Percentiles rank a stretch among this genome's conserved stretches.
phyloP scores from a whole-genome alignment of 1,140 invertebrate genomes.

The Drosophila albomicans region DNA sequence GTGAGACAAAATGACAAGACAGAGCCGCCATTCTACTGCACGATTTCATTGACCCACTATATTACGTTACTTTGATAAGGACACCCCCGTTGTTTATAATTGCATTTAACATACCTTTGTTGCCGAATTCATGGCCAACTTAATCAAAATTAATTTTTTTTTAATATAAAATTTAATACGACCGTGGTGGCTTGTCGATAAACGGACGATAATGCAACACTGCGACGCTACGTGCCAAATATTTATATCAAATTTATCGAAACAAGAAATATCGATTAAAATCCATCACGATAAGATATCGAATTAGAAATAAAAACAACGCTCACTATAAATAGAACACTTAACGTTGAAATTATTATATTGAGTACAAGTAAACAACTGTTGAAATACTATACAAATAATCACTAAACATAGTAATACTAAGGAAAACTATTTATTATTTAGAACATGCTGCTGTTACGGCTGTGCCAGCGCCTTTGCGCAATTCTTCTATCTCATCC shows the following conservation, averaged over 20 bases:
- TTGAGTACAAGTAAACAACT: conserved; percentile 16
- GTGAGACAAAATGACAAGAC: conserved; percentile 56
- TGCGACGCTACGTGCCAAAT: conserved; percentile 15
- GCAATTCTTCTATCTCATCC: conserved; percentile 54
- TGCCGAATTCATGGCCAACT: conserved; percentile 86
- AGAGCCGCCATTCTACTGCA: conserved; percentile 54
- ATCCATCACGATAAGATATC: background rate
- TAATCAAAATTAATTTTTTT: conserved; percentile 56
- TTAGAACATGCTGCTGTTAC: conserved; percentile 21
- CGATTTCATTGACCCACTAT: background rate
- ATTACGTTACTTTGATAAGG: background rate
- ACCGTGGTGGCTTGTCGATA: conserved; percentile 40
- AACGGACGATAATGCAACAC: background rate
- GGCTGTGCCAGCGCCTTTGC: conserved; percentile 19
- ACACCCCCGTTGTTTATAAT: background rate
- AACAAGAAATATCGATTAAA: conserved; percentile 2
- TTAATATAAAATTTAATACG: conserved; percentile 55
- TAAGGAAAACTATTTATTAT: conserved; percentile 42
- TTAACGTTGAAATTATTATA: conserved; percentile 3
- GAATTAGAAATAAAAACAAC: conserved; percentile 1
- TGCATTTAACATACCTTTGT: conserved; percentile 85
- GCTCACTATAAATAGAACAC: background rate
- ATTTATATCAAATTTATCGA: conserved; percentile 11
- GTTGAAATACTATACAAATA: conserved; percentile 20
- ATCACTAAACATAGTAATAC: conserved; percentile 36